Base-by-base conservation (phyloP, 1,140 invertebrate genomes). In the Drosophila tropicalis region DNA sequence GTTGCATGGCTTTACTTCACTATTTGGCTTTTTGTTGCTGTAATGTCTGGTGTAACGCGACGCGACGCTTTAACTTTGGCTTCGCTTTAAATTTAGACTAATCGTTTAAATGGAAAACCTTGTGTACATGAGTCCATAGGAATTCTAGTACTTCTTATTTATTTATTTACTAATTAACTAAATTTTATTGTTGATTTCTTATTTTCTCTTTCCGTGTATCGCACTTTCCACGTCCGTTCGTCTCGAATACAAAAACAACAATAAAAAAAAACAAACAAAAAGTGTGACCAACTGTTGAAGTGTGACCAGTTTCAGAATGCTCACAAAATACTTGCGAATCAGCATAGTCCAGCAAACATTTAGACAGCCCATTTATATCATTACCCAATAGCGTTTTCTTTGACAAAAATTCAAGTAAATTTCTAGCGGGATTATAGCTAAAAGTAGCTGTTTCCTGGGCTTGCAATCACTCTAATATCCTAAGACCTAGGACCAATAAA, bases 11-110 rank as follows among this genome's bases (percentile, higher is more conserved):
- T 22, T 22, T 51, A 22, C 2, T 51, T 17, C 44, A 47, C 44
- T 47, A 47, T 47, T 47, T 47, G 7, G 17, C 17, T 51, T 22
- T 22, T 22, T 51, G 44, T 51, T 51, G 44, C 17, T 51, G 17
- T 22, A 51, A 22, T 51, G 44, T 51, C 44, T 51, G 41, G 29
- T 44, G 15, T 17, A 51, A 51, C 17, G 17, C 44, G 44, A 51
- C 44, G 44, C 44, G 44, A 51, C 44, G 17, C 17, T 19, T 51
- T 51, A 12, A 22, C 10, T 6, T 22, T 51, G 3, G 29, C 29
- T 29, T 29, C 5, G 29, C 29, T 29, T 29, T 29, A 29, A 29
- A 29, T 29, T 29, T 29, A 5, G 3, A 29, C 1, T 29, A 51
- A 39, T 39, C 36, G 44, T 51, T 22, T 19, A 51, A 47, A 17